A percentile compares a stretch with the other conserved stretches of the same genome.
These are phyloP conservation scores for Bufo gargarizans DNA, from an alignment of 2,113 vertebrate genomes.

Conservation along the genomic window DNA sequence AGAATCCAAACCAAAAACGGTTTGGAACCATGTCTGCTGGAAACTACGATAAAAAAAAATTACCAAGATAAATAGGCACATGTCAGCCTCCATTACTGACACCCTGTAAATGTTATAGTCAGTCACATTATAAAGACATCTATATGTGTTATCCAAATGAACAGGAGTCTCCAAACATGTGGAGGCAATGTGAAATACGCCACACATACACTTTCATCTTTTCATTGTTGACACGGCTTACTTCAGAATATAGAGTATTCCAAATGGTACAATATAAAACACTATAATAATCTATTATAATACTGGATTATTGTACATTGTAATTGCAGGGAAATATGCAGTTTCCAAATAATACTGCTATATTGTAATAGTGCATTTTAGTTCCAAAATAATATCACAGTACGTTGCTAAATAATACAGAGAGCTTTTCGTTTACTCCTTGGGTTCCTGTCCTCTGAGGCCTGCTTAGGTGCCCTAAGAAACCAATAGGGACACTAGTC, in stretches of 20 bases:
- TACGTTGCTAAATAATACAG: no score
- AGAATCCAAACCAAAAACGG: not conserved
- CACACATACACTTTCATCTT: not conserved
- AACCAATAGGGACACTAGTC: no score
- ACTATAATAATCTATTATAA: not conserved
- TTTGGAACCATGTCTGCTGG: not conserved
- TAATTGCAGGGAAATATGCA: no score
- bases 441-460: no score
- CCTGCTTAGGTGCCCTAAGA: no score
- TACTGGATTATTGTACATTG: not conserved
- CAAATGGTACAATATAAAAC: not conserved
- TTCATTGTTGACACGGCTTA: not conserved
- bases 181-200: constrained; percentile 15
- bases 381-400: no score
- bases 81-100: not conserved
- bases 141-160: constrained; percentile 19
- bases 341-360: no score
- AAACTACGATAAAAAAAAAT: not conserved
- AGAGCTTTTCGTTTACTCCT: no score
- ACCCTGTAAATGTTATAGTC: not conserved
- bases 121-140: constrained; percentile 20
- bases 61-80: not conserved
- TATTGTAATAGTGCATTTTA: no score
- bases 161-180: constrained; percentile 22
- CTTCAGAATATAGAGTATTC: not conserved